Percentiles rank a stretch among this genome's conserved stretches.
Conservation (phyloP, 2,113 vertebrate genomes). For the Centropristis striata region DNA sequence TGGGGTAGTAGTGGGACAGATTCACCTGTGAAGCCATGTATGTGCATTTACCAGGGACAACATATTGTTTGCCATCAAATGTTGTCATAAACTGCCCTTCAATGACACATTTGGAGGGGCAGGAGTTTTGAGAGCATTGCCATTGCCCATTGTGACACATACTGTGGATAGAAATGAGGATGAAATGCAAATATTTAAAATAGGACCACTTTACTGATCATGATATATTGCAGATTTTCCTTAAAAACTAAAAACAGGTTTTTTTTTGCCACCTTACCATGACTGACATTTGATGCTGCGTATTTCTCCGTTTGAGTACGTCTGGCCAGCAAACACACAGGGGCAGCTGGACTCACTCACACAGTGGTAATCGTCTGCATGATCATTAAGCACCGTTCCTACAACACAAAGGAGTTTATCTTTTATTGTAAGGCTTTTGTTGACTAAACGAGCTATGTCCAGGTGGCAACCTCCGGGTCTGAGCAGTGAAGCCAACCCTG, state of each 20-base stretch:
- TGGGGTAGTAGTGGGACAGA: not conserved
- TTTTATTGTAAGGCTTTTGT: not conserved
- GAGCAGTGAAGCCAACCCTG: no score
- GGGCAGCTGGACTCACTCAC: conserved; percentile 63
- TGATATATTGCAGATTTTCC: not conserved
- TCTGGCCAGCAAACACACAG: conserved; percentile 66
- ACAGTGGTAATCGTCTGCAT: conserved; percentile 40
- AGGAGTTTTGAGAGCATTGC: conserved; percentile 70
- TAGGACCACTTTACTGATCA: not conserved
- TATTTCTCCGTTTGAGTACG: conserved; percentile 49
- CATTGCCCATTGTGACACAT: conserved; percentile 73
- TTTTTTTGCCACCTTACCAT: conserved; percentile 70
- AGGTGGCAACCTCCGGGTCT: no score
- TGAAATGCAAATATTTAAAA: not conserved
- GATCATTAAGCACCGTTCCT: conserved; percentile 79
- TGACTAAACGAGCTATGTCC: not conserved
- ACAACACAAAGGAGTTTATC: not conserved
- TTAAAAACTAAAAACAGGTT: accelerated
- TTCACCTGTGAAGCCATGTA: conserved; percentile 78
- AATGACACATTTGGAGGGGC: conserved; percentile 68
- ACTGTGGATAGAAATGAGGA: conserved; percentile 52
- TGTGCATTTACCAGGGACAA: conserved; percentile 74
- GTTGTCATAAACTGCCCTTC: conserved; percentile 82
- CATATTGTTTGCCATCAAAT: conserved; percentile 82
- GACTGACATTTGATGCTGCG: conserved; percentile 76